Evolutionary conservation across 2,113 vertebrate genomes (phyloP).

Genomic region (Neoarius graeffei): DNA sequence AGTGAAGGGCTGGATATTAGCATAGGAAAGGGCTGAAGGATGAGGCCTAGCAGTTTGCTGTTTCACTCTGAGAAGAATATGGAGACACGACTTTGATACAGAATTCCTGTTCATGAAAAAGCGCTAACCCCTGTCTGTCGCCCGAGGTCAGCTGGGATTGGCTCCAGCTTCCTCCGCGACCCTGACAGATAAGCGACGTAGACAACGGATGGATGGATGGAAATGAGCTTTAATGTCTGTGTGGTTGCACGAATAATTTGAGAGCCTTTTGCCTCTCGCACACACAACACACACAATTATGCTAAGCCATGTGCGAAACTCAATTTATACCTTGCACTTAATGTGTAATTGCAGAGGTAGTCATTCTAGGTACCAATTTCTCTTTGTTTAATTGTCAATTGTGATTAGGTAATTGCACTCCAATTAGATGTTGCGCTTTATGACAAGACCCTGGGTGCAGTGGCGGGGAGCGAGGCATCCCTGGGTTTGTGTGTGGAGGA

Average conservation of each 20-base stretch:
- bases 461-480: constrained; percentile 32
- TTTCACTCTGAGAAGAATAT: constrained; percentile 23
- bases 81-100: constrained; percentile 35
- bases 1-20: constrained; percentile 46
- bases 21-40: constrained; percentile 55
- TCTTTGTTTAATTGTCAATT: constrained; percentile 65
- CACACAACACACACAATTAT: constrained; percentile 45
- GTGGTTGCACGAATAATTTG: constrained; percentile 57
- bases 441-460: constrained; percentile 39
- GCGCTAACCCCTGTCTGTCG: constrained; percentile 7
- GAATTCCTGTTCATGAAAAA: constrained; percentile 52
- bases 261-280: constrained; percentile 38
- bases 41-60: constrained; percentile 46
- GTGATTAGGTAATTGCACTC: constrained; percentile 64
- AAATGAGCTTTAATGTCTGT: constrained; percentile 8
- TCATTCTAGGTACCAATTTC: constrained; percentile 63
- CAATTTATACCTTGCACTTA: constrained; percentile 57
- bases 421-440: constrained; percentile 55
- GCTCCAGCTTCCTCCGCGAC: no score
- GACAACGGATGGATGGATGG: no score
- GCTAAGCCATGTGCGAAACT: constrained; percentile 47
- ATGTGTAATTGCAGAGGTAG: constrained; percentile 59
- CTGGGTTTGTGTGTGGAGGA: constrained; percentile 37
- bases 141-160: no score
- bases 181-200: no score